Percentiles rank a stretch among this genome's conserved stretches.
These are phyloP conservation scores for Microcebus lehilahytsara DNA, from an alignment of 2,113 vertebrate species.

Conservation along the genomic window DNA sequence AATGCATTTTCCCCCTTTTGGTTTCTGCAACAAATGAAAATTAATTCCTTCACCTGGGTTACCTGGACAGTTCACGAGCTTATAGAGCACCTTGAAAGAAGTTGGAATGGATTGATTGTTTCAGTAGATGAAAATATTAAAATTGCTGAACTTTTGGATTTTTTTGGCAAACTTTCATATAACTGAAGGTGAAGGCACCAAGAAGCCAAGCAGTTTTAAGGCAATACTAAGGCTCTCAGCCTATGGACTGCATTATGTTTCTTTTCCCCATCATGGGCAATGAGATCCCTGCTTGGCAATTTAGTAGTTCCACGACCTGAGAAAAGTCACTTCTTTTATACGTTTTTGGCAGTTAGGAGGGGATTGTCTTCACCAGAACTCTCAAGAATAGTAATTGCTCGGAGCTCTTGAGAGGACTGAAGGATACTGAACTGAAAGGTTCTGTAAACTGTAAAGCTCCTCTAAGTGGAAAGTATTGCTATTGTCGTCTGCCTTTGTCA, in stretches of 20 bases:
- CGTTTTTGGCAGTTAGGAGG: not conserved
- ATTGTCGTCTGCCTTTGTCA: not conserved
- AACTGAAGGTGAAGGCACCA: not conserved
- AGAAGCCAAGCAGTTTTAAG: not conserved
- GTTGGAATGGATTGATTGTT: not conserved
- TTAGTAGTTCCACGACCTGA: not conserved
- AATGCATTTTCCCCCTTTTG: not conserved
- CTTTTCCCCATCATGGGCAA: not conserved
- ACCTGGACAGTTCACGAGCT: not conserved
- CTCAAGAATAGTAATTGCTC: not conserved
- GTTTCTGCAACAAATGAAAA: constrained; percentile 47
- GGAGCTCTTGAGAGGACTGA: not conserved
- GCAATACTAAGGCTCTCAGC: not conserved
- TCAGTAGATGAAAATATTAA: not conserved
- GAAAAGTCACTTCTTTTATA: not conserved
- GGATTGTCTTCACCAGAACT: not conserved
- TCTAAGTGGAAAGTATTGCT: not conserved
- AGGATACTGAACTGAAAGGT: not conserved
- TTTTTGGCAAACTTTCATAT: not conserved
- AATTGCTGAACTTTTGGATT: not conserved
- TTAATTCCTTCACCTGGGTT: constrained; percentile 26
- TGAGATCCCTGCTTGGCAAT: not conserved
- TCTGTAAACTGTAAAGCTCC: not conserved
- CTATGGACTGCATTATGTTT: not conserved
- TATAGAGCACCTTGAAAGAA: not conserved